phyloP scores from a whole-genome alignment of 2,113 vertebrate species.

The Pelobates fuscus region DNA sequence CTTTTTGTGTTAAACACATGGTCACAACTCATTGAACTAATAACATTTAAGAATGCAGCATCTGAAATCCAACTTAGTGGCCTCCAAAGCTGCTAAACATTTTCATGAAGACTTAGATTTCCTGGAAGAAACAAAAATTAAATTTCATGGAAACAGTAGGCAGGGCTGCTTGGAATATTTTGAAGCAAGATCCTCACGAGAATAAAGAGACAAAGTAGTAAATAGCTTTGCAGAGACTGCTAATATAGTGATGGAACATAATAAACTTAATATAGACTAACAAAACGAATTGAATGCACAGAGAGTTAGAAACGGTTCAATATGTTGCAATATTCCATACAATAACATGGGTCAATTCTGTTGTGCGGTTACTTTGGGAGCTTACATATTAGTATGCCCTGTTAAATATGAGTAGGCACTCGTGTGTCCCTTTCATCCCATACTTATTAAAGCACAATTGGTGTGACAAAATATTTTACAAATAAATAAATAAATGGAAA shows the following conservation, averaged over 20 bases:
- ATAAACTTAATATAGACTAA: conserved; percentile 17
- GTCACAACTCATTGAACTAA: conserved; percentile 10
- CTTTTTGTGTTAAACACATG: conserved; percentile 30
- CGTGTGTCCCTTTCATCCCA: too few species aligned
- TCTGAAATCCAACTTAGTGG: conserved; percentile 32
- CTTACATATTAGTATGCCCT: too few species aligned
- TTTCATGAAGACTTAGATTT: conserved; percentile 33
- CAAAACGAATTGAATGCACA: conserved; percentile 23
- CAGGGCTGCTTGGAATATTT: conserved; percentile 19
- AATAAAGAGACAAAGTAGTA: conserved; percentile 17
- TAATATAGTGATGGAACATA: conserved; percentile 20
- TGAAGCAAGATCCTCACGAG: not conserved
- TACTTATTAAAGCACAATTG: too few species aligned
- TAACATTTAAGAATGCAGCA: conserved; percentile 40
- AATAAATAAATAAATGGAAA: too few species aligned
- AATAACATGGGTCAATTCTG: too few species aligned
- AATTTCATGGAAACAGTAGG: conserved; percentile 34
- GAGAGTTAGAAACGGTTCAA: not conserved
- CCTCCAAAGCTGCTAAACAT: conserved; percentile 18
- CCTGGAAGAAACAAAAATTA: conserved; percentile 30
- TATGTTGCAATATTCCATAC: too few species aligned
- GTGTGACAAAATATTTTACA: too few species aligned
- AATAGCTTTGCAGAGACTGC: conserved; percentile 26
- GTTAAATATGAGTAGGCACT: too few species aligned
- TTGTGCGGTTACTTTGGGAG: too few species aligned